Base-by-base conservation (phyloP, 2,113 vertebrate species). In the Sinocyclocheilus rhinocerous region DNA sequence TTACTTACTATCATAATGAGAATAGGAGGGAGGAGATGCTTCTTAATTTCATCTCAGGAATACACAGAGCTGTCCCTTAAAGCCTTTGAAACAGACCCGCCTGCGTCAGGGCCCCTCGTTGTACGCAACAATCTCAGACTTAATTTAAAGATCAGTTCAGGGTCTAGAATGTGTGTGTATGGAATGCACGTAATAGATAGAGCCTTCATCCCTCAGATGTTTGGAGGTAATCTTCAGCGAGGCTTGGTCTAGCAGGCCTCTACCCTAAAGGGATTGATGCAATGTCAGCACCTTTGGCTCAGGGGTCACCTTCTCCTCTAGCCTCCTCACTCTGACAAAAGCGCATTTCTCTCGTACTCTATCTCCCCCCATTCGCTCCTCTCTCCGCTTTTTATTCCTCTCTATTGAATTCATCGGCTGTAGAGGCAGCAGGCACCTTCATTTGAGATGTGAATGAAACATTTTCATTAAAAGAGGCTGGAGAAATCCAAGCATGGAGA, bases 251-350 rank as follows among this genome's bases (percentile, higher is more conserved):
- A 95, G 95, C 96, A 96, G 96, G 95, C 95, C 96, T 93, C 95
- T 93, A 95, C 93, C 96, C 97, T 97, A 97, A 97, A 97, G 97
- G 97, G 97, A 98, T 97, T 97, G 97, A 97, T 96, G 96, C 96
- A 93, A 96, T 98, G 97, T 98, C 97, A 96, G 92, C 96, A 97
- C 97, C 97, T 99, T 98, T 97, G 97, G 95, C 96, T 97, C 93
- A 0, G 42, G 90, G 96, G 96, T 98, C 97, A 97, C 89, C 94
- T 93, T 97, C 96, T 96, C 94, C 94, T 97, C 96, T 96, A 96
- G 95, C 95, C 95, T 96, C 95, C 94, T 94, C 95, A 85, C 91
- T 95, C 93, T 94, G 96, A 97, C 96, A 98, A 97, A 97, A 92
- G 90, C 93, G n/a, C 92, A 92, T 92, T 94, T 92, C 92, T 88